phyloP scores from a whole-genome alignment of 1,140 invertebrate species.

The Helicorthomorpha holstii region DNA sequence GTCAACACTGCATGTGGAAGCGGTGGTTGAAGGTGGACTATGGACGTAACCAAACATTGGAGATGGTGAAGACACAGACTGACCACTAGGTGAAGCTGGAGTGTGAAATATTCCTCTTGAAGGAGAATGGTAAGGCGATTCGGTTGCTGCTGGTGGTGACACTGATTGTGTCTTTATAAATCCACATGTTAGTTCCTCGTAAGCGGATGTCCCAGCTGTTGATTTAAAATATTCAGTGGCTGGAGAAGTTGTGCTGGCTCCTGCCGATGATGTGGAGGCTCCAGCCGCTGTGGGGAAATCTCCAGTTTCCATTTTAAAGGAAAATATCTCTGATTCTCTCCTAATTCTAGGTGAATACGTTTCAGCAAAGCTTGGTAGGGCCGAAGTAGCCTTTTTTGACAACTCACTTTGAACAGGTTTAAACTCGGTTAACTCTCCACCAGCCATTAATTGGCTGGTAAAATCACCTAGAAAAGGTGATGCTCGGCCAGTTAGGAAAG shows the following conservation, averaged over 20 bases:
- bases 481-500: background rate
- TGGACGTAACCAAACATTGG: no score
- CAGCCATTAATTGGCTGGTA: background rate
- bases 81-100: no score
- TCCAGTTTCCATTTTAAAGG: background rate
- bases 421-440: background rate
- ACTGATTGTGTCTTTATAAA: no score
- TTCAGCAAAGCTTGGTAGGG: conserved; percentile 43
- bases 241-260: conserved; percentile 7
- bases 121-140: no score
- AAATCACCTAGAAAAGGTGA: background rate
- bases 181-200: no score
- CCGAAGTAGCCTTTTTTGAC: background rate
- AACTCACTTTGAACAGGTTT: no score
- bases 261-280: conserved; percentile 2
- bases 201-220: conserved; percentile 28
- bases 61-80: no score
- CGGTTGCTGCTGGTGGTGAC: no score
- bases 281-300: conserved; percentile 1
- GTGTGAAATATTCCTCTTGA: no score
- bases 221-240: conserved; percentile 32
- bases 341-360: conserved; percentile 51
- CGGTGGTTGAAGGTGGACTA: no score
- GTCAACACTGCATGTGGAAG: no score
- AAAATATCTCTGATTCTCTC: conserved; percentile 23